phyloP scores from a whole-genome alignment of 2,113 vertebrate genomes.

The Cebus imitator region DNA sequence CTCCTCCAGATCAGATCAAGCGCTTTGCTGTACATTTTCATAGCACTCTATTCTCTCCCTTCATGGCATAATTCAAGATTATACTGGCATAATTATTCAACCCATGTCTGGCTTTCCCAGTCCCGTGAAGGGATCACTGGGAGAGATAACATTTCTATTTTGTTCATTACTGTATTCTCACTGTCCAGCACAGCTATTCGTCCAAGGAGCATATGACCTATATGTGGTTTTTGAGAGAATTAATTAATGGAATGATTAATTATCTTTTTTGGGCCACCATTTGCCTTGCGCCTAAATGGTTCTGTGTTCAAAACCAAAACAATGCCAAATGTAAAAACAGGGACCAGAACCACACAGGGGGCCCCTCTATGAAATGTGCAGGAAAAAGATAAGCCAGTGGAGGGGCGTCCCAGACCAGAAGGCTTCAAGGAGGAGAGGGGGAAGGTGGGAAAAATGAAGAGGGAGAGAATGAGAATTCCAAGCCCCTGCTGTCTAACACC shows the following conservation, averaged over 20 bases:
- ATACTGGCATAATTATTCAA: background rate
- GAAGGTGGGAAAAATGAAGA: background rate
- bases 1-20: background rate
- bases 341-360: background rate
- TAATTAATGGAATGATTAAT: background rate
- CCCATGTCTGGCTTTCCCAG: background rate
- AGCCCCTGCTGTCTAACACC: background rate
- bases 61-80: background rate
- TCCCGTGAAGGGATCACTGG: background rate
- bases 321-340: background rate
- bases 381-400: background rate
- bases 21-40: background rate
- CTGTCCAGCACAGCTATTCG: background rate
- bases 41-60: background rate
- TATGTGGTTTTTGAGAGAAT: background rate
- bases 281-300: background rate
- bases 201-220: background rate
- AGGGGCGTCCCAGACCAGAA: background rate
- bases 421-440: background rate
- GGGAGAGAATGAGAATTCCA: background rate
- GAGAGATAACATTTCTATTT: background rate
- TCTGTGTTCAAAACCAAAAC: background rate
- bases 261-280: background rate
- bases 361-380: background rate
- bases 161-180: background rate